phyloP scores from a whole-genome alignment of 2,797 vertebrate species.

The Champsocephalus gunnari region DNA sequence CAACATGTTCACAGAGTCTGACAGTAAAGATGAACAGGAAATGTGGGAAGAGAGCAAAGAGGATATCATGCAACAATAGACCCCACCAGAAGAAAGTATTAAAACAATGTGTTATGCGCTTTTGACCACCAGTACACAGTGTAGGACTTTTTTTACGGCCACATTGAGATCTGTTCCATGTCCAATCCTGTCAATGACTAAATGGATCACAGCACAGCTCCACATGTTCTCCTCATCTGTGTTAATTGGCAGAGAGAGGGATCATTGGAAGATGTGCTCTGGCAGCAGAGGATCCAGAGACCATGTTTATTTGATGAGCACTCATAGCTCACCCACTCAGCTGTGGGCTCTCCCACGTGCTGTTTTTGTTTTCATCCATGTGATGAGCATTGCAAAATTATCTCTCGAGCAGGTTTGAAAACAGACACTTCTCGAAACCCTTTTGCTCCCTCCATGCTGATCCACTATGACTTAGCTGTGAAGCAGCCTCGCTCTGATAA shows the following conservation, averaged over 20 bases:
- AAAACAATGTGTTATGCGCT: background rate
- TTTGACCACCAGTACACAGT: constrained; percentile 23
- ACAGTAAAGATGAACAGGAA: background rate
- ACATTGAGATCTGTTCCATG: constrained; percentile 56
- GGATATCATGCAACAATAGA: constrained; percentile 14
- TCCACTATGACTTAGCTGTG: constrained; percentile 10
- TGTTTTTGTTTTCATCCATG: constrained; percentile 70
- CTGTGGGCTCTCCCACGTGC: constrained; percentile 69
- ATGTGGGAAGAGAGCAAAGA: background rate
- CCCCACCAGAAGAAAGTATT: constrained; percentile 3
- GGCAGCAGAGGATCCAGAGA: constrained; percentile 64
- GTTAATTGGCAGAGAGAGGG: constrained; percentile 67
- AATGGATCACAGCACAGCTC: constrained; percentile 66
- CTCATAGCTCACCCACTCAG: constrained; percentile 78
- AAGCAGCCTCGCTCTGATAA: constrained; percentile 19
- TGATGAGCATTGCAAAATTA: constrained; percentile 67
- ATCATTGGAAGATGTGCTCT: constrained; percentile 77
- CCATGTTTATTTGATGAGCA: constrained; percentile 77
- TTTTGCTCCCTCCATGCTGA: constrained; percentile 3
- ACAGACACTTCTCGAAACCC: constrained; percentile 28
- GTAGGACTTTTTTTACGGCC: background rate
- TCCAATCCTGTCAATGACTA: constrained; percentile 61
- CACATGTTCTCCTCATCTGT: constrained; percentile 74
- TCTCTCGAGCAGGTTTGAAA: constrained; percentile 58
- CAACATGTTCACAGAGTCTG: constrained; percentile 9